A percentile compares a stretch with the other conserved stretches of the same genome.
Evolutionary conservation across 2,888 invertebrate genomes (phyloP).

Genomic region (Folsomia candida): DNA sequence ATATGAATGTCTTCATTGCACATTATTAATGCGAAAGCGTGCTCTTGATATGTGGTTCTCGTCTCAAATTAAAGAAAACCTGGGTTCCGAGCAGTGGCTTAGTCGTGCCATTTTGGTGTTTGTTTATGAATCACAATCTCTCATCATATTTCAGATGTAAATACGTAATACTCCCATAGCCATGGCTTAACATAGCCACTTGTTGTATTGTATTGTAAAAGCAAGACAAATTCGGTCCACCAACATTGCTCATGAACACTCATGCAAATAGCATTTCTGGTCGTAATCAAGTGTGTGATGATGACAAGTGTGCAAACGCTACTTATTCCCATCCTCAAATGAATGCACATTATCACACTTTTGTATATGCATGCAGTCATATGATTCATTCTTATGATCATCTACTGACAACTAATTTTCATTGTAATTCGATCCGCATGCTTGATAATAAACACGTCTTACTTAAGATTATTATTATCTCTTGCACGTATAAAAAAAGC

Average conservation of each 20-base stretch:
- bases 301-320: neutral
- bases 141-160: neutral
- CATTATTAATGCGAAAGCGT: conserved; percentile 14
- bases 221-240: neutral
- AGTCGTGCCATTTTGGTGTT: neutral
- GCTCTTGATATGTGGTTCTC: conserved; percentile 1
- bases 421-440: conserved; percentile 18
- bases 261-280: too few relatives aligned
- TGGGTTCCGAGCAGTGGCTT: neutral
- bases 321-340: too few relatives aligned
- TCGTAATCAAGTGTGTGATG: neutral
- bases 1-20: conserved; percentile 14
- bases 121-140: conserved; percentile 1
- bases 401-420: conserved; percentile 7
- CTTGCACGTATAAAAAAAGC: neutral
- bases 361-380: neutral
- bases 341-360: too few relatives aligned
- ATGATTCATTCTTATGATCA: conserved; percentile 9
- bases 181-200: neutral
- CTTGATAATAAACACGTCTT: neutral
- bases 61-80: neutral
- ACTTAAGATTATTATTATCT: neutral
- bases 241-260: neutral
- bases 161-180: neutral
- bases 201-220: neutral